Evolutionary conservation across 2,113 vertebrate genomes (phyloP).

Genomic region (Coracopsis vasa): DNA sequence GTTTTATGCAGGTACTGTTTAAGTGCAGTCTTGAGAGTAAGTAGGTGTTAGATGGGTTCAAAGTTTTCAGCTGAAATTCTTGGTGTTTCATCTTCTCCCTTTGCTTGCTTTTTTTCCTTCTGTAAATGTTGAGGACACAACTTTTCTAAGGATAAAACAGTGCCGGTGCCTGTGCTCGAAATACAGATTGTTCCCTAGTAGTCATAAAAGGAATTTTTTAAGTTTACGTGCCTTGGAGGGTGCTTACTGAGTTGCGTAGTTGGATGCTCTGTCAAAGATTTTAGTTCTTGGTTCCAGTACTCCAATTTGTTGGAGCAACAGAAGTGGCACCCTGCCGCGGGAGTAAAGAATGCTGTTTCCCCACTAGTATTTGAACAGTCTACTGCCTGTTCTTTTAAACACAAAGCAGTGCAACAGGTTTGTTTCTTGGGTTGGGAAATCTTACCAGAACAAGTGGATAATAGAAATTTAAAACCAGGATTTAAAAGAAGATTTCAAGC

Average conservation of each 20-base stretch:
- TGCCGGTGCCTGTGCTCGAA: not conserved
- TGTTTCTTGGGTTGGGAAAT: not conserved
- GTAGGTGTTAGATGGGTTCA: not conserved
- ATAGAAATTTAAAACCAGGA: not conserved
- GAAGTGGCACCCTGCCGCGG: constrained; percentile 15
- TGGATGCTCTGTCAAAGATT: not conserved
- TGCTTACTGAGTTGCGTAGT: not conserved
- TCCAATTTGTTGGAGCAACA: constrained; percentile 14
- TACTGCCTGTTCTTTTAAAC: constrained; percentile 19
- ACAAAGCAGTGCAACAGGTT: not conserved
- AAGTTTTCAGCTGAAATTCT: not conserved
- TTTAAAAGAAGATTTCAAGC: not conserved
- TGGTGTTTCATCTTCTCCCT: not conserved
- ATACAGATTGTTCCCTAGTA: not conserved
- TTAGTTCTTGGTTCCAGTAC: not conserved
- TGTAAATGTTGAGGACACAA: not conserved
- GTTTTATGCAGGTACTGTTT: not conserved
- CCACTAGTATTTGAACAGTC: constrained; percentile 10
- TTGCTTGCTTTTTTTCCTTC: not conserved
- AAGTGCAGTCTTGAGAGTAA: not conserved
- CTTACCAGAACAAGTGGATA: not conserved
- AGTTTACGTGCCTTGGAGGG: not conserved
- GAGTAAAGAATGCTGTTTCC: constrained; percentile 39
- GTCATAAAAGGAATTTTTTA: not conserved
- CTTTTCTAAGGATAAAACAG: not conserved